Percentiles rank a stretch among this genome's conserved stretches.
phyloP scores from a whole-genome alignment of 1,140 invertebrate species.

The Penaeus chinensis region DNA sequence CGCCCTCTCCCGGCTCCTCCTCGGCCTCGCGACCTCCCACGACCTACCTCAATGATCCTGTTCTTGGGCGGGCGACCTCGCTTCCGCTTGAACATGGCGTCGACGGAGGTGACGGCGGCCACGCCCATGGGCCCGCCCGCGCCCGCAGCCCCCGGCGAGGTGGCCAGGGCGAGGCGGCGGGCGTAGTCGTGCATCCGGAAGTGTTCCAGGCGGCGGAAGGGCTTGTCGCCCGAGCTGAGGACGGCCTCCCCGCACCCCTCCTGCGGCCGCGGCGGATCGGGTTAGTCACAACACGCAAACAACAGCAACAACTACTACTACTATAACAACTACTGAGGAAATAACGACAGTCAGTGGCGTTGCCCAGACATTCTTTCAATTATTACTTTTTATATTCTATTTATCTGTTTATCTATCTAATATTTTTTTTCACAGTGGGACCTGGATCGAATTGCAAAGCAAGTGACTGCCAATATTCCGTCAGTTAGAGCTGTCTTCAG shows the following conservation, averaged over 20 bases:
- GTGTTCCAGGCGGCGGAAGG: conserved; percentile 88
- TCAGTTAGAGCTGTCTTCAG: too few relatives aligned
- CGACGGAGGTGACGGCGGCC: conserved; percentile 80
- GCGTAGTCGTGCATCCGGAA: conserved; percentile 87
- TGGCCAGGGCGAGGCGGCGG: conserved; percentile 65
- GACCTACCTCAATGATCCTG: conserved; percentile 81
- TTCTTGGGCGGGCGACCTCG: conserved; percentile 92
- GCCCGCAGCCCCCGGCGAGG: conserved; percentile 36
- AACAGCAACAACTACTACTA: neutral
- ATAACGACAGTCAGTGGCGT: too few relatives aligned
- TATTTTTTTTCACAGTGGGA: too few relatives aligned
- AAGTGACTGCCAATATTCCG: too few relatives aligned
- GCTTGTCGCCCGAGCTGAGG: conserved; percentile 80
- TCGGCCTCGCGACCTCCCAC: neutral
- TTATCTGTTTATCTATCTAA: too few relatives aligned
- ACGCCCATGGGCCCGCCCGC: conserved; percentile 69
- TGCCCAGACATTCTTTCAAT: too few relatives aligned
- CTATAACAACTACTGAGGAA: neutral
- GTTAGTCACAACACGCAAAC: conserved; percentile 17
- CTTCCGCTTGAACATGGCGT: conserved; percentile 90
- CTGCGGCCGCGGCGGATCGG: conserved; percentile 69
- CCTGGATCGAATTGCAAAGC: too few relatives aligned
- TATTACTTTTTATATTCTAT: too few relatives aligned
- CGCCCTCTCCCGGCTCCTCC: too few relatives aligned
- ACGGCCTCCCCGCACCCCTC: conserved; percentile 89